Evolutionary conservation across 2,888 invertebrate genomes (phyloP), one percentile per base, ranked within the genome.

Genomic region (Cheilosia impressa): DNA sequence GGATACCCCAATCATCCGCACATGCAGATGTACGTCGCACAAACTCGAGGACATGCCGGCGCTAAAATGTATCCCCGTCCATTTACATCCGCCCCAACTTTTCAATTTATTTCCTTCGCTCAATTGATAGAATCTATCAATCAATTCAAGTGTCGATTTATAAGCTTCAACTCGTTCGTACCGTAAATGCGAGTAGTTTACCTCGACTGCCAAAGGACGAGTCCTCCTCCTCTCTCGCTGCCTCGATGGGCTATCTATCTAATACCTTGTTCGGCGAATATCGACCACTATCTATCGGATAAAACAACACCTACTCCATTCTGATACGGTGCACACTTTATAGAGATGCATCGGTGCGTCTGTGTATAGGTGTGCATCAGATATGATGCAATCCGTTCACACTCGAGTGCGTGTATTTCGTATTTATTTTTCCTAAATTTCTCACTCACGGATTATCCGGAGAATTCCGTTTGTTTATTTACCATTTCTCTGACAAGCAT

Each of bases 41-140:
- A 63, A 17, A 52, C 24, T 45, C 45, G 43, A 47, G 19, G 69
- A 43, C 41, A 75, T 43, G 50, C 41, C 60, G 63, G 75, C 73
- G 63, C 66, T 66, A 65, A 76, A 62, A 80, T 75, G 66, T 71
- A 69, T 84, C 22, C 63, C 45, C 73, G 79, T 77, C 72, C 72
- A 85, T 85, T 81, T 81, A 81, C 81, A 85, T 80, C 81, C 66
- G 76, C 76, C 68, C 62, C 66, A 47, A 71, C 55, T 85, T 81
- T 85, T 76, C 81, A 85, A 85, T 85, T 85, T 85, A 85, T 85
- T 85, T 85, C 77, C 72, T 81, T 77, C 80, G 85, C 81, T 76
- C 81, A 81, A 81, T 85, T 85, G 85, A 85, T 85, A 85, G 85
- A 72, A 81, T 81, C 81, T 80, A 85, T 85, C 85, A 81, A 85